phyloP scores from a whole-genome alignment of 2,113 vertebrate genomes.

The Petaurus breviceps region DNA sequence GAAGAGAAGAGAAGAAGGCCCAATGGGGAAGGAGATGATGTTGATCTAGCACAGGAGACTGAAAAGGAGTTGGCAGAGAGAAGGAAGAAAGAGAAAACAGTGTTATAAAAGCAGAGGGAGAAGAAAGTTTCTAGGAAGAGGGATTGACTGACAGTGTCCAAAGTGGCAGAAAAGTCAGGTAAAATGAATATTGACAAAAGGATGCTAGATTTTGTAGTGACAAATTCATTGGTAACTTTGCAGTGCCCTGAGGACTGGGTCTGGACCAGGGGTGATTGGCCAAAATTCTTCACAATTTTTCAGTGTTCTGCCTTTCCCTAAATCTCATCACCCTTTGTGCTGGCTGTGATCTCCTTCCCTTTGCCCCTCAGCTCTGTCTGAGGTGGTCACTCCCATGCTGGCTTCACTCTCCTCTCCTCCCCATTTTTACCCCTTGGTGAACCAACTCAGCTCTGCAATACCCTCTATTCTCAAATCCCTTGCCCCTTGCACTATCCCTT shows the following conservation, averaged over 20 bases:
- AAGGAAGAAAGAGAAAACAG: neutral
- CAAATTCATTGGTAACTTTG: neutral
- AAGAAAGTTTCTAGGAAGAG: neutral
- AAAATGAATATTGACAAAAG: neutral
- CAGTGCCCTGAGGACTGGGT: neutral
- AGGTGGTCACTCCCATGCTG: neutral
- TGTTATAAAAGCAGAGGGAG: neutral
- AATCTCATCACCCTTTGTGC: neutral
- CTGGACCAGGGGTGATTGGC: neutral
- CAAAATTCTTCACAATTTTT: neutral
- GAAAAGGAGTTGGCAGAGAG: neutral
- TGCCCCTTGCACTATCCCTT: rapidly evolving
- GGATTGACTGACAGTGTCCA: neutral
- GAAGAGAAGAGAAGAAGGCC: neutral
- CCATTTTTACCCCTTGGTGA: neutral
- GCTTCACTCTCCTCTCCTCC: neutral
- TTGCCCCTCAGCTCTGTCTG: neutral
- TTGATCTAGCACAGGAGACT: neutral
- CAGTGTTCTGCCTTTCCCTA: neutral
- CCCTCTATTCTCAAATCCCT: neutral
- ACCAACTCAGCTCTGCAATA: neutral
- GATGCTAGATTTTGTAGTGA: neutral
- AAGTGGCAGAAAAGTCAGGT: neutral
- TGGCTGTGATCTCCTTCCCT: neutral
- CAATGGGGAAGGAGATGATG: neutral